phyloP scores from a whole-genome alignment of 2,113 vertebrate genomes.

The Tachysurus vachellii region DNA sequence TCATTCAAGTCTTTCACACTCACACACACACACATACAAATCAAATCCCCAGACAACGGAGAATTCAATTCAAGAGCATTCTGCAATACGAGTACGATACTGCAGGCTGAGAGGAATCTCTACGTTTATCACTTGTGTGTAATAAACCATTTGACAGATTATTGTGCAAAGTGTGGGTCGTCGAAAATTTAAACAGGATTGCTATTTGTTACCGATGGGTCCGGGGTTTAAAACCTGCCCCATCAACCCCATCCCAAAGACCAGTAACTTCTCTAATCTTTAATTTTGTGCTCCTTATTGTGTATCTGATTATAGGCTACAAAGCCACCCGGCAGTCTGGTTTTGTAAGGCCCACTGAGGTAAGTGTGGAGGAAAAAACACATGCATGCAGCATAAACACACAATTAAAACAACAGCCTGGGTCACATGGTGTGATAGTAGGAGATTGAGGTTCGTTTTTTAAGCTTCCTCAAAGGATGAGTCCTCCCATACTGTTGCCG shows the following conservation, averaged over 20 bases:
- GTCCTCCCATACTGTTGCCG: constrained; percentile 87
- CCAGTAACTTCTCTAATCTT: constrained; percentile 32
- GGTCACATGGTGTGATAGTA: constrained; percentile 97
- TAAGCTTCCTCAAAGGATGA: constrained; percentile 87
- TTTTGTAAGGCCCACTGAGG: constrained; percentile 56
- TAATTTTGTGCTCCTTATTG: neutral
- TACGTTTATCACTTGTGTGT: constrained; percentile 31
- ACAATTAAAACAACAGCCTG: constrained; percentile 45
- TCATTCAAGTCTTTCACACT: constrained; percentile 2
- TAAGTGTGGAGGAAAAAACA: constrained; percentile 42
- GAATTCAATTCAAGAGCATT: constrained; percentile 52
- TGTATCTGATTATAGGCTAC: constrained; percentile 8
- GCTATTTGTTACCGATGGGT: constrained; percentile 26
- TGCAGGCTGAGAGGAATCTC: constrained; percentile 36
- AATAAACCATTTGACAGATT: constrained; percentile 34
- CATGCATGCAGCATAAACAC: constrained; percentile 28
- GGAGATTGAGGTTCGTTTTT: constrained; percentile 83
- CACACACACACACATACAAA: constrained; percentile 43
- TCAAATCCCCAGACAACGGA: constrained; percentile 43
- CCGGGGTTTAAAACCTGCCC: constrained; percentile 22
- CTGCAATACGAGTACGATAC: constrained; percentile 23
- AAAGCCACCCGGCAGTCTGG: constrained; percentile 15
- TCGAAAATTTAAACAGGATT: constrained; percentile 18
- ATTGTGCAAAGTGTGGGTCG: constrained; percentile 50
- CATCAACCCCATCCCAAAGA: constrained; percentile 41